Evolutionary conservation across 1,140 invertebrate genomes (phyloP).

Genomic region (Drosophila ananassae): DNA sequence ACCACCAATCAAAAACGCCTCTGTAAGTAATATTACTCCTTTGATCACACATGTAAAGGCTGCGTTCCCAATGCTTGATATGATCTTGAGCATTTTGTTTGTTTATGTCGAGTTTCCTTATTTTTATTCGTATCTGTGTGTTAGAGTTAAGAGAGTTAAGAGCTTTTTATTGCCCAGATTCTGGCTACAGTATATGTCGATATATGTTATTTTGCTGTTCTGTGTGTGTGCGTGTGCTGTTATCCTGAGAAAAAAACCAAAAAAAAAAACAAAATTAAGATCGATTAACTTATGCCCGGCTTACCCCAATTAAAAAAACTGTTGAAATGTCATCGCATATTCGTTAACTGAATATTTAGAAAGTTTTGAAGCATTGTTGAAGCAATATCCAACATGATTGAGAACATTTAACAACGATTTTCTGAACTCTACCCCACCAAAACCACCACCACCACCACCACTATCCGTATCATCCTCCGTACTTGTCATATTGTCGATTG

Average conservation of each 20-base stretch:
- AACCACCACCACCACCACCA: slow-evolving; percentile 1
- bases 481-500: slow-evolving; percentile 38
- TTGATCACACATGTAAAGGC: slow-evolving; percentile 39
- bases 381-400: slow-evolving; percentile 33
- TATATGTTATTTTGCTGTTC: slow-evolving; percentile 28
- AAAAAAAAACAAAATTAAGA: neutral
- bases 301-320: slow-evolving; percentile 14
- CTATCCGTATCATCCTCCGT: slow-evolving; percentile 17
- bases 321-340: slow-evolving; percentile 42
- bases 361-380: slow-evolving; percentile 62
- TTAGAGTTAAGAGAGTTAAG: slow-evolving; percentile 36
- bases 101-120: slow-evolving; percentile 30
- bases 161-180: slow-evolving; percentile 28
- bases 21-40: slow-evolving; percentile 65
- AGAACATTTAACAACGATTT: slow-evolving; percentile 46
- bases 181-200: slow-evolving; percentile 16
- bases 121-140: slow-evolving; percentile 38
- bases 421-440: slow-evolving; percentile 31
- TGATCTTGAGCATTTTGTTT: slow-evolving; percentile 33
- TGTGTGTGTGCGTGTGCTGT: slow-evolving; percentile 17
- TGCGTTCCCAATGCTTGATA: slow-evolving; percentile 23
- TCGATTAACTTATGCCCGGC: neutral
- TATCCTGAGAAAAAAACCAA: neutral
- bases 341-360: slow-evolving; percentile 75
- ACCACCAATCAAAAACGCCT: slow-evolving; percentile 50